Percentiles rank a stretch among this genome's conserved stretches.
These are phyloP conservation scores for Phrynosoma blainvillii DNA, from an alignment of 2,113 vertebrate genomes.

Conservation along the genomic window DNA sequence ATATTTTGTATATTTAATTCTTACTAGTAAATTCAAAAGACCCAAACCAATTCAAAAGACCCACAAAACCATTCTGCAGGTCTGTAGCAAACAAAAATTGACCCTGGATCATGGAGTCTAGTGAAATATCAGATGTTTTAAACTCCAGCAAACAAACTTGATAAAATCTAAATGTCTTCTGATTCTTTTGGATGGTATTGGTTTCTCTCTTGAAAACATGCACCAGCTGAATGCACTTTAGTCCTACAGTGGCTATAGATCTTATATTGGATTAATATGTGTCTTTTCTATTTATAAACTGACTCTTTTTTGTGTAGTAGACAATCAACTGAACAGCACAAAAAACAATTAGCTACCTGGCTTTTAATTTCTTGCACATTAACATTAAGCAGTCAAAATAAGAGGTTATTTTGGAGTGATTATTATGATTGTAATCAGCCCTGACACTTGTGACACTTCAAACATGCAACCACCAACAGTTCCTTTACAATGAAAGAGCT, in stretches of 20 bases:
- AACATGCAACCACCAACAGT: constrained; percentile 87
- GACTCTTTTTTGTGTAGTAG: neutral
- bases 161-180: constrained; percentile 34
- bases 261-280: neutral
- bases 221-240: constrained; percentile 14
- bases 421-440: constrained; percentile 86
- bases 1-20: too few species aligned
- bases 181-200: constrained; percentile 1
- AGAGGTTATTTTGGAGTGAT: constrained; percentile 74
- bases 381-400: constrained; percentile 70
- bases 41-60: constrained; percentile 25
- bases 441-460: constrained; percentile 92
- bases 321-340: constrained; percentile 53
- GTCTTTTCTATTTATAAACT: neutral
- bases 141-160: constrained; percentile 19
- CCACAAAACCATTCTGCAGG: constrained; percentile 11
- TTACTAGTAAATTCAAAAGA: constrained; percentile 19
- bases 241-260: neutral
- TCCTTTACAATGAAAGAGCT: constrained; percentile 85
- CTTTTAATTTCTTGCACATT: constrained; percentile 65
- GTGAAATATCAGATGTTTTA: constrained; percentile 19
- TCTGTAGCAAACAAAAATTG: constrained; percentile 20
- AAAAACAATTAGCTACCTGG: constrained; percentile 66
- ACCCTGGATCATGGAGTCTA: constrained; percentile 25
- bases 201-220: neutral